Base-by-base conservation (phyloP, 2,113 vertebrate species). In the Galeopterus variegatus region DNA sequence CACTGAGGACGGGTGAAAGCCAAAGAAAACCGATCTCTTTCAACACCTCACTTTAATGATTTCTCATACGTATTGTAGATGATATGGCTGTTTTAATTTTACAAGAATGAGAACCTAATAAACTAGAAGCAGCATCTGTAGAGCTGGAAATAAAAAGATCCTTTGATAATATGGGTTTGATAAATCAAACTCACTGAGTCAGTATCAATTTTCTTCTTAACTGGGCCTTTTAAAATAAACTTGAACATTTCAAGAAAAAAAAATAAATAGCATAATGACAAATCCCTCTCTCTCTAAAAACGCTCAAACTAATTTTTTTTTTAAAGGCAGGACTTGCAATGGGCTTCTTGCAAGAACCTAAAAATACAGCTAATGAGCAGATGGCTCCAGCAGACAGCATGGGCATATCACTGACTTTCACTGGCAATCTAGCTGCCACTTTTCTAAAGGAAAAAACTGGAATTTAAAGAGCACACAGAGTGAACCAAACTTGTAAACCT, bases 281-380 rank as follows among this genome's bases (percentile, higher is more conserved):
- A 91, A 65, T 60, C 65, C 58, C 12, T 83, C 86, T 72, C 62
- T 84, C 48, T 72, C 95, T 76, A 92, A 96, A 90, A 97, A 36
- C 15, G 36, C 19, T 83, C 56, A 89, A 92, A 93, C 24, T 54
- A 91, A 64, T 82, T n/a, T 28, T 65, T 91, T 70, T 33, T 11
- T 41, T 92, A 60, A 48, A 14, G 88, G n/a, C 2, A 33, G 52
- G 86, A 91, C 86, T 91, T 96, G 50, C 36, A 85, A 33, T 60
- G 73, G 80, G 72, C 52, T 97, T 93, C 82, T 70, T 89, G 76
- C n/a, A 33, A 93, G 86, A 94, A 79, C 62, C 73, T 89, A 70
- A 96, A 97, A 93, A 93, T 76, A 88, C 6, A 97, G 83, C 52
- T 83, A 76, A 67, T 88, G 92, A 93, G 93, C 96, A 97, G 96